phyloP scores from a whole-genome alignment of 2,797 vertebrate species.

The Hemibagrus guttatus region DNA sequence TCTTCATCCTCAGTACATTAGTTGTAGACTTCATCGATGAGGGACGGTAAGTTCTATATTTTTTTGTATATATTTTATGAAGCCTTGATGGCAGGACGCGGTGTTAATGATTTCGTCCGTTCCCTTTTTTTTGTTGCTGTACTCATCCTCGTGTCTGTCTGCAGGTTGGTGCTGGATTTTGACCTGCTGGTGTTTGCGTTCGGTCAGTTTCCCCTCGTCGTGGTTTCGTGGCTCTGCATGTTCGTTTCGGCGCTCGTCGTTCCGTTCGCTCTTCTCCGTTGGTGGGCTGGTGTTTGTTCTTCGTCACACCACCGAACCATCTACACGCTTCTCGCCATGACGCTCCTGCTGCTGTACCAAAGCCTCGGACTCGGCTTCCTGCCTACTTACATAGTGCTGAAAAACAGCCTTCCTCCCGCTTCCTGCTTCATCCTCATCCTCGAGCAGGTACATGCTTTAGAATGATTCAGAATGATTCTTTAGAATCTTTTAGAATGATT shows the following conservation, averaged over 20 bases:
- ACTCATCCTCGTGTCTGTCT: background rate
- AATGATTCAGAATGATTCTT: too few species aligned
- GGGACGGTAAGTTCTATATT: constrained; percentile 83
- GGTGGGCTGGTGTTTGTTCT: constrained; percentile 82
- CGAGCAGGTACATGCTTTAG: constrained; percentile 81
- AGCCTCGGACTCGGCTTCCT: constrained; percentile 80
- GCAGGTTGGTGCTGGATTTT: constrained; percentile 92
- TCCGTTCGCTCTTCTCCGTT: constrained; percentile 83
- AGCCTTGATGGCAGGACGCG: background rate
- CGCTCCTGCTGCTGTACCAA: constrained; percentile 83
- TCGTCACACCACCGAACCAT: constrained; percentile 70
- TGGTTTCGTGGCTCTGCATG: constrained; percentile 90
- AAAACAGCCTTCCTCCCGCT: constrained; percentile 84
- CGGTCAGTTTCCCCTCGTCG: constrained; percentile 84
- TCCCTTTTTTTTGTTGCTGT: background rate
- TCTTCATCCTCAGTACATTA: constrained; percentile 93
- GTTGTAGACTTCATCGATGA: constrained; percentile 94
- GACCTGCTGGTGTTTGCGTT: constrained; percentile 89
- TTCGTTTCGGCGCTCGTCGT: constrained; percentile 81
- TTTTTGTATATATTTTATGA: background rate
- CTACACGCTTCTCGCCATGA: constrained; percentile 73
- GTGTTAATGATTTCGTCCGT: background rate
- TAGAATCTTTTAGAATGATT: too few species aligned
- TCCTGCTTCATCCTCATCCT: constrained; percentile 87
- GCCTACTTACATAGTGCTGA: constrained; percentile 81